Conservation (phyloP, 2,113 vertebrate genomes). For the Theristicus caerulescens region DNA sequence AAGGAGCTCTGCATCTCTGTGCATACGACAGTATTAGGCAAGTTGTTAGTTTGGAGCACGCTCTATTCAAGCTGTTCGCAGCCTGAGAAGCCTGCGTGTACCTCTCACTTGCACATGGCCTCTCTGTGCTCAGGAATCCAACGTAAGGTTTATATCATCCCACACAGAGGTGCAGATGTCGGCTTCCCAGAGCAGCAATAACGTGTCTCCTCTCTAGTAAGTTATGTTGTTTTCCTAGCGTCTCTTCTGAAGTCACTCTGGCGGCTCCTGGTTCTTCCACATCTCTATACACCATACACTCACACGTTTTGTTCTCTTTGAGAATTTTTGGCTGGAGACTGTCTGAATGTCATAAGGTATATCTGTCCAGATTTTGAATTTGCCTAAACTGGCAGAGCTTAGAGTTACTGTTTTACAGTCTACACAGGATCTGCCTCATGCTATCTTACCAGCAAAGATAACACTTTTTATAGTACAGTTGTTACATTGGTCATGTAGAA, state of each 20-base stretch:
- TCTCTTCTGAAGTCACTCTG: constrained; percentile 52
- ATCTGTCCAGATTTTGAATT: constrained; percentile 24
- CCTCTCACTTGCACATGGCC: constrained; percentile 32
- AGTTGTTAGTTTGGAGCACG: neutral
- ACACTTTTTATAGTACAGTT: neutral
- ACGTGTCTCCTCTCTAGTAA: constrained; percentile 47
- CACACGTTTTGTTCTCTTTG: constrained; percentile 5
- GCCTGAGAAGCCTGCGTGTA: neutral
- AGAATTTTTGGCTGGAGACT: constrained; percentile 24
- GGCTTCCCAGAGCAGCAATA: constrained; percentile 65
- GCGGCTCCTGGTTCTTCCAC: constrained; percentile 24
- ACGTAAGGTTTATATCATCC: constrained; percentile 60
- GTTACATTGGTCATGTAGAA: neutral
- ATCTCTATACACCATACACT: neutral
- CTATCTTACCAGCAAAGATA: neutral
- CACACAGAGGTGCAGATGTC: constrained; percentile 65
- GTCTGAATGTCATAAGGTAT: neutral
- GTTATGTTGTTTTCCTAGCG: constrained; percentile 50
- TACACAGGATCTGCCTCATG: neutral
- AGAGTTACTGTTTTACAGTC: neutral
- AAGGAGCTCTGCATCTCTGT: neutral
- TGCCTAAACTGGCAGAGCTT: neutral
- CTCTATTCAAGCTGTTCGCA: neutral
- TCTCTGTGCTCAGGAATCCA: constrained; percentile 57
- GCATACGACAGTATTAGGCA: neutral